Conservation (phyloP, 2,113 vertebrate species). For the Rhizomys pruinosus region DNA sequence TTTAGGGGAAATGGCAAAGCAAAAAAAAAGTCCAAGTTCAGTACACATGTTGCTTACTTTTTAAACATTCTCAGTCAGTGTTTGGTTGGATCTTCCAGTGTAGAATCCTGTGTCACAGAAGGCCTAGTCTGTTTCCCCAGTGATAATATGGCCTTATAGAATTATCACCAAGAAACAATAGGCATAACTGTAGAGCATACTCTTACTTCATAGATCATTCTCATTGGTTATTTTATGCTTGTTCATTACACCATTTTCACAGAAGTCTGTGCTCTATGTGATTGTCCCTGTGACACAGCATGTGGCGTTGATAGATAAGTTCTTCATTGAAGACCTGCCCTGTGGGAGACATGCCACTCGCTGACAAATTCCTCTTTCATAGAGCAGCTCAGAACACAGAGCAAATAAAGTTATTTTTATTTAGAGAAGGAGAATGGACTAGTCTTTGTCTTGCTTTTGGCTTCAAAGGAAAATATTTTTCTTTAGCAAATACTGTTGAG, state of each 20-base stretch:
- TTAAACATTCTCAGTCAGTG: neutral
- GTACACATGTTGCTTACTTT: neutral
- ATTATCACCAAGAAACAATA: neutral
- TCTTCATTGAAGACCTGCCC: neutral
- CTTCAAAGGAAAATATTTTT: neutral
- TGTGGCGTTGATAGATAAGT: neutral
- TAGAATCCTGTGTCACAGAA: neutral
- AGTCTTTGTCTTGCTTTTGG: slow-evolving; percentile 4
- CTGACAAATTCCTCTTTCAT: neutral
- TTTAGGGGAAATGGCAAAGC: neutral
- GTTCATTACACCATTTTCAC: neutral
- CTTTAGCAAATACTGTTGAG: neutral
- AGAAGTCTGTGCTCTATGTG: neutral
- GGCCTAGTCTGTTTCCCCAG: neutral
- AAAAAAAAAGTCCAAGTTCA: neutral
- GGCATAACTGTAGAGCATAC: neutral
- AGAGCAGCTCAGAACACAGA: neutral
- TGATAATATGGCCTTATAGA: neutral
- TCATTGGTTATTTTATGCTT: neutral
- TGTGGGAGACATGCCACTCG: neutral
- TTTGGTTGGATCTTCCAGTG: neutral
- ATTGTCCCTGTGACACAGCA: neutral
- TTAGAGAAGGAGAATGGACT: slow-evolving; percentile 1
- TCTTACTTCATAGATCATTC: neutral
- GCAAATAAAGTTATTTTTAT: neutral